These are phyloP conservation scores for Nettapus auritus DNA, from an alignment of 2,113 vertebrate species.

Conservation along the genomic window DNA sequence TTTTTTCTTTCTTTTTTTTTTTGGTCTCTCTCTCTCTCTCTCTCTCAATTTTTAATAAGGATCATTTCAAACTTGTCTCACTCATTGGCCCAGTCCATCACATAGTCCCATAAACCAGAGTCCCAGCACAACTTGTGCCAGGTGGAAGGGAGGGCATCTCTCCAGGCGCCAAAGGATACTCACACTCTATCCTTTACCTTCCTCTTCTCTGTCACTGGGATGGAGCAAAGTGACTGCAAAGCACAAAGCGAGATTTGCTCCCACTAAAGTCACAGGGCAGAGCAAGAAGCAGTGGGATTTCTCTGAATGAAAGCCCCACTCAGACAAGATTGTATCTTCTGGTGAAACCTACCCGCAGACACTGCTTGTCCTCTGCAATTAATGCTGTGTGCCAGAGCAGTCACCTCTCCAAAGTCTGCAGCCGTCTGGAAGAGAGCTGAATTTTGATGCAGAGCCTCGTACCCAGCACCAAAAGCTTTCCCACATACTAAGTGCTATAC, in stretches of 20 bases:
- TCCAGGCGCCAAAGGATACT: not conserved
- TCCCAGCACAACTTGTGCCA: not conserved
- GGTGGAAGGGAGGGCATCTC: not conserved
- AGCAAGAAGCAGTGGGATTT: not conserved
- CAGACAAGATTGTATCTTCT: not conserved
- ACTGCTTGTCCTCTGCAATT: not conserved
- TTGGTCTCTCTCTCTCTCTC: no score
- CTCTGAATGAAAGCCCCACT: not conserved
- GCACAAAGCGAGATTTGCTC: not conserved
- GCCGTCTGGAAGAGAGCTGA: not conserved
- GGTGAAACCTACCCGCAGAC: not conserved
- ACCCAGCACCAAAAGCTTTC: not conserved
- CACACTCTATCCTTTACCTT: fast-evolving
- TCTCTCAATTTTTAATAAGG: not conserved
- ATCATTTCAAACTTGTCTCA: not conserved
- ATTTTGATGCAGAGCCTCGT: not conserved
- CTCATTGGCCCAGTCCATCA: not conserved
- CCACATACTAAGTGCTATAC: not conserved
- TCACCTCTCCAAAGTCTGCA: not conserved
- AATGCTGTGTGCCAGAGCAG: not conserved
- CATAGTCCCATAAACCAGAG: not conserved
- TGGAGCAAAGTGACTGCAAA: not conserved
- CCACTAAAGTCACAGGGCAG: not conserved
- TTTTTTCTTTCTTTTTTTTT: not conserved
- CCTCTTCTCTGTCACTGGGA: no score